Base-by-base conservation (phyloP, 35 echinoderm and acorn worm species). In the Ophiothrix spiculata region DNA sequence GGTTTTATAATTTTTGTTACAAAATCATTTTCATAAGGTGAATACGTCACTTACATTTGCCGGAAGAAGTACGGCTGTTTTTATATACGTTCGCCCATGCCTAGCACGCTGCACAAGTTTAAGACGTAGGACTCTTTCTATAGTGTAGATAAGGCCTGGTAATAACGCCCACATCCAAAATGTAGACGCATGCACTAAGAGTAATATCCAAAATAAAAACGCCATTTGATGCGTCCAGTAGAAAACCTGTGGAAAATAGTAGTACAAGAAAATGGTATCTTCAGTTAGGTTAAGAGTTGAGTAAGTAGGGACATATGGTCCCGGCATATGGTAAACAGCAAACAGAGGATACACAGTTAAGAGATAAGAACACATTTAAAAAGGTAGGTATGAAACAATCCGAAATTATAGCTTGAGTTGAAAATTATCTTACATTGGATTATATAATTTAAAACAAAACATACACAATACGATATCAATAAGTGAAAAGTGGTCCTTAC, bases 181-280 rank as follows among this genome's bases (percentile, higher is more conserved):
- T 17, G 40, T 86, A 1, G 25, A 17, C 17, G 95, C 79, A 75
- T 98, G 95, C 6, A 98, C 1, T 33, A 98, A 63, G 37, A 98
- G 89, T 32, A 91, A 36, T 25, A 88, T 29, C 95, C 95, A 98
- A 69, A 93, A 98, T 3, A 91, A 31, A 0, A 94, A 81, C 16
- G 88, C 88, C 4, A 98, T 75, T 87, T 98, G 95, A 89, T 98
- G 95, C 0, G 95, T 98, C 89, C 89, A 91, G 56, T 98, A 93
- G 63, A 98, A 98, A 40, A 98, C 91, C 95, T 98, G 32, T 25
- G 85, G 21, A 36, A 64, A 78, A 86, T 11, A 33, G 73, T 1
- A 56, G 56, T 17, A 29, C 23, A 75, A 39, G 0, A 81, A 75
- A 56, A 56, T 56, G 36, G n/a, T n/a, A n/a, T n/a, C n/a, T n/a